Percentiles rank a stretch among this genome's conserved stretches.
phyloP scores from a whole-genome alignment of 2,888 invertebrate species.

The Molorchus minor region DNA sequence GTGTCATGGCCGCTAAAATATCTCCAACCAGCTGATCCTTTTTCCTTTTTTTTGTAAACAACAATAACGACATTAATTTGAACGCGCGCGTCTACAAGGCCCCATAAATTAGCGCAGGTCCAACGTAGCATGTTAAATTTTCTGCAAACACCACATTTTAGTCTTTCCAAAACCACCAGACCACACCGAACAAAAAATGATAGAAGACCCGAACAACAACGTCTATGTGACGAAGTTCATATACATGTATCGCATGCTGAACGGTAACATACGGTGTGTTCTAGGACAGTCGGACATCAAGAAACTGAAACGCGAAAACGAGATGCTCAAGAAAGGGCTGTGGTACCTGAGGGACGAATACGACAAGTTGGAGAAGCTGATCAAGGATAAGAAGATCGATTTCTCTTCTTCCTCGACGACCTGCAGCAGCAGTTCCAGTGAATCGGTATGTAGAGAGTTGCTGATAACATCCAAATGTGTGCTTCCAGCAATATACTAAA shows the following conservation, averaged over 20 bases:
- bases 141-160: too few species aligned
- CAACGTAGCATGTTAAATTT: too few species aligned
- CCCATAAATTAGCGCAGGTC: too few species aligned
- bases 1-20: constrained; percentile 14
- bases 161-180: too few species aligned
- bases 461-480: not conserved
- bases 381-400: constrained; percentile 67
- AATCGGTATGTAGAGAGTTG: constrained; percentile 39
- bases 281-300: constrained; percentile 89
- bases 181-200: too few species aligned
- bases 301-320: constrained; percentile 87
- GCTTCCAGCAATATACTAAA: too few species aligned
- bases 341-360: constrained; percentile 89
- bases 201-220: too few species aligned
- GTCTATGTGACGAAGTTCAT: not conserved
- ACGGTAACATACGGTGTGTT: constrained; percentile 41
- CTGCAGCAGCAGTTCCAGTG: constrained; percentile 62
- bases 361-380: constrained; percentile 82
- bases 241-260: constrained; percentile 8
- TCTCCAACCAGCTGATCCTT: not conserved
- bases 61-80: too few species aligned
- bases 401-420: constrained; percentile 66
- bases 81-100: too few species aligned
- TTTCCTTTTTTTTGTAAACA: constrained; percentile 5
- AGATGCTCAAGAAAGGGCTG: constrained; percentile 85